These are phyloP conservation scores for Ochlodes sylvanus DNA, from an alignment of 2,888 invertebrate genomes.

Conservation along the genomic window DNA sequence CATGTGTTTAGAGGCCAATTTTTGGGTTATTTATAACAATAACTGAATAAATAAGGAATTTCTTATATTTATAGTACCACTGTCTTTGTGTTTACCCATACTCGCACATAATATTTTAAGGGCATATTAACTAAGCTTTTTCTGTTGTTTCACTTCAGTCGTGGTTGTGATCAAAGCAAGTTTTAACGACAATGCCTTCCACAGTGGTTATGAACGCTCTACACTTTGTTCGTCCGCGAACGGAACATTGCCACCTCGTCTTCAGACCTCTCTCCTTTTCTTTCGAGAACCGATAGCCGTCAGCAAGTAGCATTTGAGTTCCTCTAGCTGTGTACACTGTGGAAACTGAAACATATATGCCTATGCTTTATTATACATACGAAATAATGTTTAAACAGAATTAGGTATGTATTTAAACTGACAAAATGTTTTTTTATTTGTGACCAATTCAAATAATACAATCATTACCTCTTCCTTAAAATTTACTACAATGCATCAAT, in stretches of 20 bases:
- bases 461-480: no score
- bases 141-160: not conserved
- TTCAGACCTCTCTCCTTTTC: slow-evolving; percentile 49
- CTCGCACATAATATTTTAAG: no score
- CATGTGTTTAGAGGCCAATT: no score
- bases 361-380: no score
- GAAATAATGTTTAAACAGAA: no score
- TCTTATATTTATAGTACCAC: no score
- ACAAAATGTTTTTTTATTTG: no score
- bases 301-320: slow-evolving; percentile 57
- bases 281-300: slow-evolving; percentile 59
- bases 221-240: slow-evolving; percentile 53
- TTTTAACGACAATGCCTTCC: slow-evolving; percentile 48
- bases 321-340: slow-evolving; percentile 56
- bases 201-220: slow-evolving; percentile 55
- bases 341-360: slow-evolving; percentile 53
- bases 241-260: slow-evolving; percentile 60
- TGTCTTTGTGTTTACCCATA: no score
- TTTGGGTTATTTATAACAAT: not conserved
- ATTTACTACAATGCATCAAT: no score
- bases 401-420: no score
- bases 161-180: slow-evolving; percentile 53
- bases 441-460: no score
- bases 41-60: not conserved
- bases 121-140: no score